Conservation (phyloP, 1,140 invertebrate species). For the fruit fly (Drosophila melanogaster) region Release_6_plus_ISO1_MT NT_033777.3:13202001-13202500, state of each 20-base stretch:
- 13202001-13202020: not conserved
- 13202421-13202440: constrained; percentile 13
- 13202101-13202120: constrained; percentile 21
- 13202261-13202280: constrained; percentile 35
- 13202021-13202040: constrained; percentile 15
- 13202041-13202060: constrained; percentile 43
- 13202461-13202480: constrained; percentile 32
- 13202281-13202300: constrained; percentile 72
- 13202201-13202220: constrained; percentile 78
- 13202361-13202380: constrained; percentile 61
- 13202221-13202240: constrained; percentile 71
- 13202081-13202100: not conserved
- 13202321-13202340: constrained; percentile 52
- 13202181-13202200: constrained; percentile 54
- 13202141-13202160: constrained; percentile 65
- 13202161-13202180: constrained; percentile 80
- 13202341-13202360: constrained; percentile 83
- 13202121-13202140: constrained; percentile 39
- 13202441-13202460: constrained; percentile 56
- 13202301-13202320: constrained; percentile 53
- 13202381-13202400: constrained; percentile 21
- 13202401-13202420: not conserved
- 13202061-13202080: not conserved
- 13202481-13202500: constrained; percentile 22
- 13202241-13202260: constrained; percentile 50